A percentile compares a stretch with the other conserved stretches of the same genome.
Evolutionary conservation across 2,797 vertebrate genomes (phyloP).

Genomic region (Pelochelys cantorii): DNA sequence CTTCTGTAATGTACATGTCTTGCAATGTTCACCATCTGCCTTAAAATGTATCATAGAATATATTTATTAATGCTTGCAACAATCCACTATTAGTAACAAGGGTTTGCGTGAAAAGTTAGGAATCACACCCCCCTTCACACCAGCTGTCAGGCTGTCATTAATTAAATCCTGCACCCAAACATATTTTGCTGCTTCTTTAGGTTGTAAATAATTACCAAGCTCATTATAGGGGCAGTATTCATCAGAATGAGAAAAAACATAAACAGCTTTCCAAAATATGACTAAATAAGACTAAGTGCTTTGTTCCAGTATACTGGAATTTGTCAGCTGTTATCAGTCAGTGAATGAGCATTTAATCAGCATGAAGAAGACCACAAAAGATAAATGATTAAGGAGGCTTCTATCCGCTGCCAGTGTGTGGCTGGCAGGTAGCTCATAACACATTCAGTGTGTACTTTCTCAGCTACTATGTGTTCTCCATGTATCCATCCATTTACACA

Average conservation of each 20-base stretch:
- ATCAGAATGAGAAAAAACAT: slow-evolving; percentile 15
- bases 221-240: slow-evolving; percentile 40
- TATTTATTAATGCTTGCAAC: slow-evolving; percentile 51
- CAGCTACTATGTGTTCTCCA: slow-evolving; percentile 10
- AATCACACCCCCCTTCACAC: slow-evolving; percentile 31
- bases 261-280: slow-evolving; percentile 26
- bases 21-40: slow-evolving; percentile 42
- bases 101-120: slow-evolving; percentile 50
- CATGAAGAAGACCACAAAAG: slow-evolving; percentile 14
- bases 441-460: background rate
- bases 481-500: background rate
- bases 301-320: slow-evolving; percentile 27
- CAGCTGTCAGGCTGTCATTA: slow-evolving; percentile 30
- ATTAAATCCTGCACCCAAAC: slow-evolving; percentile 39
- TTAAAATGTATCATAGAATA: slow-evolving; percentile 60
- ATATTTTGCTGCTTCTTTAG: slow-evolving; percentile 44
- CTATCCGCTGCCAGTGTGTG: background rate
- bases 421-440: background rate
- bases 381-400: slow-evolving; percentile 10
- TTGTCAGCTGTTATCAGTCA: slow-evolving; percentile 35
- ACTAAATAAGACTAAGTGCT: background rate
- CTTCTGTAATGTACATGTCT: slow-evolving; percentile 44
- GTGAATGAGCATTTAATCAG: slow-evolving; percentile 43
- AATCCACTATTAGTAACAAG: slow-evolving; percentile 19
- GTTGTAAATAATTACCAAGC: slow-evolving; percentile 30